Evolutionary conservation across 2,113 vertebrate species (phyloP).

Genomic region (Leptodactylus fuscus): DNA sequence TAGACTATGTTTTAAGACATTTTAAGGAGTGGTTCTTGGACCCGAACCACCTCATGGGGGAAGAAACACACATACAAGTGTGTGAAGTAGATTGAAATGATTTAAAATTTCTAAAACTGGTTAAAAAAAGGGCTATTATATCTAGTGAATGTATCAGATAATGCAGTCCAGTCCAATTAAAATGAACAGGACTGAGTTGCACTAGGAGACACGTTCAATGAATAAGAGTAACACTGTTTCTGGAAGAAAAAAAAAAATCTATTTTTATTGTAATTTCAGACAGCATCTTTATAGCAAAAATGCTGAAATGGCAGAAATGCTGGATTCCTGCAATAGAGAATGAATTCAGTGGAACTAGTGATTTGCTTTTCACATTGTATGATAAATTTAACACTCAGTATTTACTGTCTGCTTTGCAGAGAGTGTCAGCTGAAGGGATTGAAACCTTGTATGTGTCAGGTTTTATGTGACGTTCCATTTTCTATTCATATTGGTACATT

Average conservation of each 20-base stretch:
- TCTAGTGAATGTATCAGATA: too few species aligned
- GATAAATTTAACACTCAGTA: slow-evolving; percentile 17
- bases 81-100: too few species aligned
- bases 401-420: slow-evolving; percentile 12
- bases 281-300: neutral
- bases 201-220: neutral
- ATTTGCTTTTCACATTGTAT: slow-evolving; percentile 11
- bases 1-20: too few species aligned
- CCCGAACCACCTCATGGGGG: too few species aligned
- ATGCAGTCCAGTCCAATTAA: too few species aligned
- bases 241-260: neutral
- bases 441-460: slow-evolving; percentile 35
- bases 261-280: neutral
- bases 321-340: neutral
- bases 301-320: neutral
- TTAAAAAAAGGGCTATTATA: too few species aligned
- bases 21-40: too few species aligned
- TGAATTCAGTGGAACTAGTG: neutral
- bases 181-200: too few species aligned
- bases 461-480: slow-evolving; percentile 37
- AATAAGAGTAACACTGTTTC: neutral
- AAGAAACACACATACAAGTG: too few species aligned
- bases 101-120: too few species aligned
- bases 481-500: slow-evolving; percentile 25
- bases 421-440: slow-evolving; percentile 7